These are phyloP conservation scores for Cetonia aurata DNA, from an alignment of 2,888 invertebrate genomes.

Conservation along the genomic window DNA sequence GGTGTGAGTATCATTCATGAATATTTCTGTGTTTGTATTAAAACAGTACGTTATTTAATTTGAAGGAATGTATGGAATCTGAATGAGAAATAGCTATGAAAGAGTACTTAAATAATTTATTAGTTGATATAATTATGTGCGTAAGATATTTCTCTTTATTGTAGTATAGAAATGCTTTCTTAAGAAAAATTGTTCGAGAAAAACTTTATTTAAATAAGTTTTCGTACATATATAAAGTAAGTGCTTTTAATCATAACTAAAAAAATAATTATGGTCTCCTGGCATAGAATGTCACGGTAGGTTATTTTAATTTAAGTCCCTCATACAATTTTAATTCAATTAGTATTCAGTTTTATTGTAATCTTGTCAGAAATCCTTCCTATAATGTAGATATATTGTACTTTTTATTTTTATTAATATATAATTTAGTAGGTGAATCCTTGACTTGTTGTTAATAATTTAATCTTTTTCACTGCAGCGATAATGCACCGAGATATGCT, in stretches of 20 bases:
- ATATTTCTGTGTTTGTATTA: constrained; percentile 9
- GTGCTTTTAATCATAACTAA: too few relatives aligned
- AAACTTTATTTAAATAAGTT: neutral
- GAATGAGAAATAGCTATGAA: neutral
- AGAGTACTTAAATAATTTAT: neutral
- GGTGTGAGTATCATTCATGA: constrained; percentile 18
- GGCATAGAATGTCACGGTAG: too few relatives aligned
- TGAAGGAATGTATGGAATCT: neutral
- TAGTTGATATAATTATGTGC: neutral
- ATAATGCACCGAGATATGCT: too few relatives aligned
- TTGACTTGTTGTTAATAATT: constrained; percentile 1
- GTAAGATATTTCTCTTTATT: neutral
- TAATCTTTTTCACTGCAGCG: neutral
- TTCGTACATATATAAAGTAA: too few relatives aligned
- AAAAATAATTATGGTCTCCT: too few relatives aligned
- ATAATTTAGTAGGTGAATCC: neutral
- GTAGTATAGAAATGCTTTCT: neutral
- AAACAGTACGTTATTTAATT: neutral
- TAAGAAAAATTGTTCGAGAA: neutral
- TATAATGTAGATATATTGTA: neutral
- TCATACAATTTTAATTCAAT: too few relatives aligned
- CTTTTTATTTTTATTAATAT: constrained; percentile 1
- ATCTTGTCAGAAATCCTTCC: too few relatives aligned
- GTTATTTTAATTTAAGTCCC: too few relatives aligned
- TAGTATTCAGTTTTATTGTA: too few relatives aligned